These are phyloP conservation scores for Caerostris darwini DNA, from an alignment of 1,140 invertebrate genomes.

Conservation along the genomic window DNA sequence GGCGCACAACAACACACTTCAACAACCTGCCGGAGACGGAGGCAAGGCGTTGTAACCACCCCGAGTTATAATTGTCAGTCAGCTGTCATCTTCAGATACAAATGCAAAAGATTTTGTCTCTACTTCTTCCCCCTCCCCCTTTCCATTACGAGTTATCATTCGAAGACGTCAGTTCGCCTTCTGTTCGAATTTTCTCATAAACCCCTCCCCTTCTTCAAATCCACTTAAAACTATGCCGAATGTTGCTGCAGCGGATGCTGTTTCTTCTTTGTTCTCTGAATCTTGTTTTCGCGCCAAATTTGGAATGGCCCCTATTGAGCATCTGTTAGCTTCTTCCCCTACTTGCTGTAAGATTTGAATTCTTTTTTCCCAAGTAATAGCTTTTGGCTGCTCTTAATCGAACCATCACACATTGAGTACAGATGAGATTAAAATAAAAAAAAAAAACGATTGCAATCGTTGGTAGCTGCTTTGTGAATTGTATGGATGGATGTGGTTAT, in stretches of 20 bases:
- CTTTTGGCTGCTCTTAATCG: background rate
- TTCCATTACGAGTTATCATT: background rate
- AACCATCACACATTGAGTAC: background rate
- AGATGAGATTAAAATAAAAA: background rate
- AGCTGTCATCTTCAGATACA: slow-evolving; percentile 48
- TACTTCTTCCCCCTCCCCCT: background rate
- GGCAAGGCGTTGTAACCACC: background rate
- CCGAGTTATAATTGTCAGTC: slow-evolving; percentile 38
- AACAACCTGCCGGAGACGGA: background rate
- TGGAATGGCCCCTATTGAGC: slow-evolving; percentile 25
- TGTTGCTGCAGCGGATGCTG: background rate
- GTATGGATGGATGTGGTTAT: no score
- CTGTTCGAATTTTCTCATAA: slow-evolving; percentile 34
- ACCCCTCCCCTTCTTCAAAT: slow-evolving; percentile 4
- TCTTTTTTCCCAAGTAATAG: background rate
- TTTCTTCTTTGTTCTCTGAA: background rate
- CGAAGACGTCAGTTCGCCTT: slow-evolving; percentile 36
- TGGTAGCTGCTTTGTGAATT: no score
- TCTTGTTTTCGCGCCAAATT: slow-evolving; percentile 1
- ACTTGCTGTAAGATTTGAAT: background rate
- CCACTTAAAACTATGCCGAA: slow-evolving; percentile 35
- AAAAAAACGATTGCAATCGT: background rate
- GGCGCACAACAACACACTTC: background rate
- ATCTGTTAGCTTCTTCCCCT: slow-evolving; percentile 20
- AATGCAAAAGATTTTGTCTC: background rate